Base-by-base conservation (phyloP, 1,140 invertebrate species). In the Tetramorium parvispinum region DNA sequence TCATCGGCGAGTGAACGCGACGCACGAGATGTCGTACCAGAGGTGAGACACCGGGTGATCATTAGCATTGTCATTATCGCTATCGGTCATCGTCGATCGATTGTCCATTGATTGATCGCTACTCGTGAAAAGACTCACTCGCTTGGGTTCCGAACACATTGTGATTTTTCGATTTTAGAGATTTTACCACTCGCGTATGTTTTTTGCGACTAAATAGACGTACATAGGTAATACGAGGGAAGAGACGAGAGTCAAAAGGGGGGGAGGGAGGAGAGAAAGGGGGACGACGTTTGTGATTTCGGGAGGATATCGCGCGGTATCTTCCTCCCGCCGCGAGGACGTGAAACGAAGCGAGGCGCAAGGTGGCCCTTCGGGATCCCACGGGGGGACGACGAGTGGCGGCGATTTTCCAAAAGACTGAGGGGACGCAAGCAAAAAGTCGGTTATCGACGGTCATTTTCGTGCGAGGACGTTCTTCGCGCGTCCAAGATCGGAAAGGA, bases 121-220 rank as follows among this genome's bases (percentile, higher is more conserved):
- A 85, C 87, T 86, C 85, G 88, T 87, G 71, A 75, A 65, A 32
- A 87, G 37, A 87, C 85, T 88, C 87, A 81, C 88, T 85, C 79
- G 81, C 88, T 88, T 90, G 85, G 91, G 79, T 88, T 89, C 71
- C 91, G 87, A 91, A 82, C 88, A 92, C 90, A 93, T 93, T 93
- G 92, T 94, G 93, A 94, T 93, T 91, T 90, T 92, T 78, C 85
- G 73, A 87, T 88, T 86, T 83, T 77, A 82, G 77, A 81, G 46
- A 27, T 68, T 63, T 70, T 71, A 83, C 65, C 75, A 77, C 66
- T 66, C 73, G 86, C 55, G 37, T 85, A 85, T 55, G 66, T 85
- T 87, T 88, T 71, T 32, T 61, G 46, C 61, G 59, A 82, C 24
- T 68, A 49, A 59, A 27, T 32, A 40, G 43, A 43, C 43, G 40